Conservation (phyloP, 2,888 invertebrate genomes). For the Sisyra terminalis region DNA sequence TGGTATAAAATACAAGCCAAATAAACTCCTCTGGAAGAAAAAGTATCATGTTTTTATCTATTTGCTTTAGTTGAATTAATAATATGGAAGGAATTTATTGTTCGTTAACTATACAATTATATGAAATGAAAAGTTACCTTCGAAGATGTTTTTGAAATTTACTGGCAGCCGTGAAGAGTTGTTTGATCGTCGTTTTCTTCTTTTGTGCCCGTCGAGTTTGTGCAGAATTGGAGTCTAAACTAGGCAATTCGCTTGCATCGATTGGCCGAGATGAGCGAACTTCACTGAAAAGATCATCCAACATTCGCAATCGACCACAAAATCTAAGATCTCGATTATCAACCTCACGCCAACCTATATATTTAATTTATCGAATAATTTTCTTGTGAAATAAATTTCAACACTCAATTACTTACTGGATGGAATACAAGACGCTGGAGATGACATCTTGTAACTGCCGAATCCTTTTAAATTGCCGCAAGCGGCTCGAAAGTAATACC, state of each 20-base stretch:
- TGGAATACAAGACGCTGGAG: constrained; percentile 73
- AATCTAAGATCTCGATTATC: constrained; percentile 46
- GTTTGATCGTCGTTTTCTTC: constrained; percentile 80
- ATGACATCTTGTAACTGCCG: constrained; percentile 58
- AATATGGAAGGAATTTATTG: background rate
- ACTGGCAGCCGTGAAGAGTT: constrained; percentile 87
- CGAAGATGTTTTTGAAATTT: constrained; percentile 91
- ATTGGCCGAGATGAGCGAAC: constrained; percentile 41
- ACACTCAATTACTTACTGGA: constrained; percentile 50
- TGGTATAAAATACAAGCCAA: constrained; percentile 85
- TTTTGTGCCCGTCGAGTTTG: constrained; percentile 57
- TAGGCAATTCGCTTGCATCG: constrained; percentile 43
- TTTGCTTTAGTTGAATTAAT: background rate
- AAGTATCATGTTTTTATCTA: background rate
- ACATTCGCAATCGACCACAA: constrained; percentile 49
- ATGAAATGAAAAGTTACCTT: constrained; percentile 31
- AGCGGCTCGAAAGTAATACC: constrained; percentile 81
- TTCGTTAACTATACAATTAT: background rate
- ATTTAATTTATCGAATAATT: constrained; percentile 2
- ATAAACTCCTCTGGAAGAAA: constrained; percentile 67
- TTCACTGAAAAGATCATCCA: constrained; percentile 58
- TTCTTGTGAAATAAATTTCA: constrained; percentile 1
- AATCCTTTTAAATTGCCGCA: constrained; percentile 89
- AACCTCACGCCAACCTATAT: constrained; percentile 70
- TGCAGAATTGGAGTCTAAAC: constrained; percentile 38